These are phyloP conservation scores for Perca fluviatilis DNA, from an alignment of 2,113 vertebrate species.

Conservation along the genomic window DNA sequence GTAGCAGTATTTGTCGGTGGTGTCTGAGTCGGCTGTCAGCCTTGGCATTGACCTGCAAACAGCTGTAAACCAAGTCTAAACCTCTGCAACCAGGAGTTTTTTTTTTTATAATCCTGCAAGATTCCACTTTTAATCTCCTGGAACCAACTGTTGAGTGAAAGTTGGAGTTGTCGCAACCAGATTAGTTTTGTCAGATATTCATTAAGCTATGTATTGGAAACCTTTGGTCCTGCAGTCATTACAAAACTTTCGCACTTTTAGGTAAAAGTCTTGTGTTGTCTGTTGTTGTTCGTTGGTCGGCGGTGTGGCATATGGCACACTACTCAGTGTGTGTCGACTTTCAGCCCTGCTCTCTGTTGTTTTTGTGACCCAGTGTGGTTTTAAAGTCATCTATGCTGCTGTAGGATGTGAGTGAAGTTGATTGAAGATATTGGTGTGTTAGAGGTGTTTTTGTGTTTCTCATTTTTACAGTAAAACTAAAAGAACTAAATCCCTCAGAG, in stretches of 20 bases:
- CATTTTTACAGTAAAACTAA: neutral
- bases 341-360: neutral
- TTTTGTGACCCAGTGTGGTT: neutral
- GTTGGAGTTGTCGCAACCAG: neutral
- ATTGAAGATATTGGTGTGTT: constrained; percentile 2
- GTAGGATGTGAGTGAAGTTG: neutral
- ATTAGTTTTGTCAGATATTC: neutral
- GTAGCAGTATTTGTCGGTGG: accelerated
- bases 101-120: neutral
- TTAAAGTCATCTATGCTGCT: constrained; percentile 10
- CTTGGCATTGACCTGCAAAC: neutral
- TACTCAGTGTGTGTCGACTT: neutral
- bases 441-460: neutral
- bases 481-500: neutral
- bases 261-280: neutral
- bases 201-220: neutral
- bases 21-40: neutral
- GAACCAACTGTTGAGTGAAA: neutral
- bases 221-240: constrained; percentile 4
- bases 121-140: neutral
- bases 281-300: neutral
- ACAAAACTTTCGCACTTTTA: neutral
- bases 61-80: neutral
- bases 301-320: neutral
- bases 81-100: neutral